These are phyloP conservation scores for Temnothorax nylanderi DNA, from an alignment of 1,140 invertebrate species.

Conservation along the genomic window DNA sequence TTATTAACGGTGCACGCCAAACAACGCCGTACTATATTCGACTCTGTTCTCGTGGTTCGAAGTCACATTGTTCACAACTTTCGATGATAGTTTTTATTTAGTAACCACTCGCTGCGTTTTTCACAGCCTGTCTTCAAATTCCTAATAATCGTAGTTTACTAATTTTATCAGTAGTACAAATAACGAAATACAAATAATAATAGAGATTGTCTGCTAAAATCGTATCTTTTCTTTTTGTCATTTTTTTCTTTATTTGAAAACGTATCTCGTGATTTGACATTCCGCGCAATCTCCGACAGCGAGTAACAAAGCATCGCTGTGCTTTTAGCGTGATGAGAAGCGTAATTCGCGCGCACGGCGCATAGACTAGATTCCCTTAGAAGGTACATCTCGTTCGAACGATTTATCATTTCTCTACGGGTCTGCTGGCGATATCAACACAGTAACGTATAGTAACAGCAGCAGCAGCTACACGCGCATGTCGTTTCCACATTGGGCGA, in stretches of 20 bases:
- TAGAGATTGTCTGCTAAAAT: neutral
- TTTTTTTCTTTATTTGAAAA: slow-evolving; percentile 17
- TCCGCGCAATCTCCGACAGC: neutral
- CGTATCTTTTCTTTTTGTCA: neutral
- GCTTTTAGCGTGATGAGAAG: slow-evolving; percentile 56
- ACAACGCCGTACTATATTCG: neutral
- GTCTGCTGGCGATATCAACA: slow-evolving; percentile 16
- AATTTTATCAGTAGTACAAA: neutral
- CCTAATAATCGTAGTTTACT: neutral
- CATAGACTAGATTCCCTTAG: slow-evolving; percentile 14
- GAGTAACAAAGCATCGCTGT: slow-evolving; percentile 43
- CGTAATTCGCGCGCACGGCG: neutral
- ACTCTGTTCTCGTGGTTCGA: neutral
- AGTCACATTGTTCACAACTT: neutral
- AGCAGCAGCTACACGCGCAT: slow-evolving; percentile 5
- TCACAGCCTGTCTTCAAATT: neutral
- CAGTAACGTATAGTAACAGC: neutral
- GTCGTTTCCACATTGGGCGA: slow-evolving; percentile 50
- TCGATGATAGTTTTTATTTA: neutral
- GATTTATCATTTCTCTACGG: slow-evolving; percentile 63
- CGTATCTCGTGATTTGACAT: slow-evolving; percentile 33
- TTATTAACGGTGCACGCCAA: slow-evolving; percentile 19
- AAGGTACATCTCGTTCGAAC: slow-evolving; percentile 39
- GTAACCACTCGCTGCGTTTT: neutral
- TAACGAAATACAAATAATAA: neutral